A percentile compares a stretch with the other conserved stretches of the same genome.
phyloP scores from a whole-genome alignment of 2,113 vertebrate genomes.

The Notarius lentiginosus region DNA sequence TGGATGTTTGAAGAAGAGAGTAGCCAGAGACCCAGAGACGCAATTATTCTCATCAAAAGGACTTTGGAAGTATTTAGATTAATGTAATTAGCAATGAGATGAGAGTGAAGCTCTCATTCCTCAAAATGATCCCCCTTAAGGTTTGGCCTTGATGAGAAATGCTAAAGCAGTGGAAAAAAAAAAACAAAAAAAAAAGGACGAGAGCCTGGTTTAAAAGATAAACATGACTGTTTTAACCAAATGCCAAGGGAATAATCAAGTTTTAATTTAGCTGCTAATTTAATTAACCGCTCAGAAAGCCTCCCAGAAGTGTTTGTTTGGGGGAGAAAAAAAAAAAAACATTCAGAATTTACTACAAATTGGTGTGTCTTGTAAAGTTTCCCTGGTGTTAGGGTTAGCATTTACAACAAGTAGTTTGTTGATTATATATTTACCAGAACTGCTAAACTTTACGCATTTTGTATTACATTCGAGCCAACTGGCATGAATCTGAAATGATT shows the following conservation, averaged over 20 bases:
- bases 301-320: conserved; percentile 64
- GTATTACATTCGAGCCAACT: no score
- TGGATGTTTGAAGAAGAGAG: conserved; percentile 41
- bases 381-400: neutral
- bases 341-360: neutral
- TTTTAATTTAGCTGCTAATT: conserved; percentile 75
- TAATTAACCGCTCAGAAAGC: conserved; percentile 62
- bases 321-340: neutral
- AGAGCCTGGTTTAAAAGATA: conserved; percentile 68
- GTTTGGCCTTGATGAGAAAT: conserved; percentile 55
- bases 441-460: neutral
- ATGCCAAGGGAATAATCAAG: conserved; percentile 73
- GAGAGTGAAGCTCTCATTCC: conserved; percentile 25
- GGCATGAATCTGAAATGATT: no score
- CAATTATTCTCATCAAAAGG: conserved; percentile 73
- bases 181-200: conserved; percentile 16
- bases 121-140: conserved; percentile 51
- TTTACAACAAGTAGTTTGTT: neutral
- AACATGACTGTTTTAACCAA: conserved; percentile 62
- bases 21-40: conserved; percentile 47
- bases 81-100: conserved; percentile 67
- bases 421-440: neutral
- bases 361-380: neutral
- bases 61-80: conserved; percentile 71
- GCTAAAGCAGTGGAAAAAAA: conserved; percentile 35